Base-by-base conservation (phyloP, 1,140 invertebrate genomes). In the Sinonovacula constricta region DNA sequence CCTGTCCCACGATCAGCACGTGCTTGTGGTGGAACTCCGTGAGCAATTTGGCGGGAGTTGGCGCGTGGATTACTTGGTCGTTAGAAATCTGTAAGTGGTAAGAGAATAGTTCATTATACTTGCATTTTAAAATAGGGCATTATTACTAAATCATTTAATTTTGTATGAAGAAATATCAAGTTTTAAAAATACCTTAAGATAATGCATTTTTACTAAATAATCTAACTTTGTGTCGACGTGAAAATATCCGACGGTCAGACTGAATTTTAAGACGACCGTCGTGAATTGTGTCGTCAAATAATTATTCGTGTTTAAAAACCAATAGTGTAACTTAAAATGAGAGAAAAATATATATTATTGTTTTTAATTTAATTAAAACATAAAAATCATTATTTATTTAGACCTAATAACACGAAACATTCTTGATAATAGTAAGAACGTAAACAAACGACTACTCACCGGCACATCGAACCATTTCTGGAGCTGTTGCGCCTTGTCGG, bases 1-100 rank as follows among this genome's bases (percentile, higher is more conserved):
- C 94, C 87, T 95, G 95, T n/a, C 95, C 95, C 24, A 93, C 94
- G 59, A 95, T 93, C 0, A 95, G 87, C 7, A 94, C 92, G 81
- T 93, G 92, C 83, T 94, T 94, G 78, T 94, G 88, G 80, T 95
- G 93, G 87, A 93, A 94, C 69, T 93, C 79, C 24, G 80, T 84
- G 62, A 91, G 83, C 15, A 91, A 79, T 62, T 82, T 83, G 4
- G 87, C 86, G n/a, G 91, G 90, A 15, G 88, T 89, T 53, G 87
- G 90, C 0, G 91, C 90, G 74, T 90, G 89, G 22, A 91, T 90
- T n/a, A 90, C 86, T 63, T 88, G 86, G 12, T 90, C 86, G 30
- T 86, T 85, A 0, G 81, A 74, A 5, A 91, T 83, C 90, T 91
- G 83, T 2, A 65, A 78, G n/a, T n/a, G n/a, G n/a, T n/a, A n/a